Evolutionary conservation across 2,797 vertebrate genomes (phyloP).

Genomic region (Takifugu rubripes): DNA sequence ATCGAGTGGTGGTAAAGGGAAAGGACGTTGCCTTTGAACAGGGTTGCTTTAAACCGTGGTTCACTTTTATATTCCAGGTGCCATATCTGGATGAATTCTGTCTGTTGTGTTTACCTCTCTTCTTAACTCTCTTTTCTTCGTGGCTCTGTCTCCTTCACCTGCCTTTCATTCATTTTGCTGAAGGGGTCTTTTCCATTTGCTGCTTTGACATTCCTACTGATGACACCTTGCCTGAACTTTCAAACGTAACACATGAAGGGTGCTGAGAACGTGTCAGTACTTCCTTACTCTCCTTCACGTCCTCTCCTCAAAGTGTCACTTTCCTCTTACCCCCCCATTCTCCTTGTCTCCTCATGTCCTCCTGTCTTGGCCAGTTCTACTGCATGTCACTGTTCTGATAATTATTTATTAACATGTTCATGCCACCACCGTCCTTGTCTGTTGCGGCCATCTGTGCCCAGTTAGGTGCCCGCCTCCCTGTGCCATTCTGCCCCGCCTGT

Average conservation of each 20-base stretch:
- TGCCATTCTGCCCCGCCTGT: constrained; percentile 60
- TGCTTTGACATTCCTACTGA: no score
- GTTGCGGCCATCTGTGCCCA: constrained; percentile 71
- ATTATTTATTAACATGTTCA: constrained; percentile 72
- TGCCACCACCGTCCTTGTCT: constrained; percentile 53
- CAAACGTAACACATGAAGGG: neutral
- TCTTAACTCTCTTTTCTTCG: neutral
- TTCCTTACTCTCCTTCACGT: constrained; percentile 19
- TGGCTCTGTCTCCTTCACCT: neutral
- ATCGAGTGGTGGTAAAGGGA: constrained; percentile 3
- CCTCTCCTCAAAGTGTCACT: constrained; percentile 13
- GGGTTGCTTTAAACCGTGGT: neutral
- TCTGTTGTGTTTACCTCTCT: neutral
- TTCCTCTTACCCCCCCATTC: constrained; percentile 11
- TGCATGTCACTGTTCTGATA: constrained; percentile 66
- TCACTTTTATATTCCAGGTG: neutral
- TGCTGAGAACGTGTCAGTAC: neutral
- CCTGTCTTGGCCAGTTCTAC: constrained; percentile 39
- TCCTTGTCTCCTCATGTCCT: constrained; percentile 32
- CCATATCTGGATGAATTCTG: neutral
- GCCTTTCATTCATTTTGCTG: neutral
- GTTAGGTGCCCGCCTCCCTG: constrained; percentile 67
- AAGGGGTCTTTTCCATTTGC: neutral
- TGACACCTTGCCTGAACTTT: neutral
- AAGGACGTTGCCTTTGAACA: constrained; percentile 8